Conservation (phyloP, 1,140 invertebrate genomes). For the Physella acuta region DNA sequence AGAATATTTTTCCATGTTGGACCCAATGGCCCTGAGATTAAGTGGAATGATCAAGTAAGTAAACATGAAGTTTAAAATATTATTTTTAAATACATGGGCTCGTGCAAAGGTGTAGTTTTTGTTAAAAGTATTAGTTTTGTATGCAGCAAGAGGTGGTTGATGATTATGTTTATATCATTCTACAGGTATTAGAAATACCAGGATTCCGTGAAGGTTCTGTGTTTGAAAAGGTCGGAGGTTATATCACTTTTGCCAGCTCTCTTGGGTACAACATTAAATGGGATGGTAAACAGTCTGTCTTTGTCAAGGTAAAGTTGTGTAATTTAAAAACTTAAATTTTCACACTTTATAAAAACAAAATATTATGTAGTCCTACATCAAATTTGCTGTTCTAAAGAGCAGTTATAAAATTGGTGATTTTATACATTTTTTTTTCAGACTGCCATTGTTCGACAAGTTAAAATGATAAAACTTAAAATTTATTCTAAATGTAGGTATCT, state of each 20-base stretch:
- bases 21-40: slow-evolving; percentile 8
- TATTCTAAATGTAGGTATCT: slow-evolving; percentile 65
- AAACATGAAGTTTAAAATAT: too few relatives aligned
- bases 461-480: slow-evolving; percentile 45
- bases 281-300: slow-evolving; percentile 62
- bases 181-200: slow-evolving; percentile 33
- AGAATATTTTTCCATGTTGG: slow-evolving; percentile 26
- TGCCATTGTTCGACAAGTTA: too few relatives aligned
- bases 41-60: slow-evolving; percentile 20
- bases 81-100: too few relatives aligned
- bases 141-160: too few relatives aligned
- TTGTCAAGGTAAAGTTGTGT: slow-evolving; percentile 61
- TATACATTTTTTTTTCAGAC: too few relatives aligned
- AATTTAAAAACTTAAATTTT: too few relatives aligned
- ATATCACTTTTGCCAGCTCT: slow-evolving; percentile 70
- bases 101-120: too few relatives aligned
- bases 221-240: slow-evolving; percentile 72
- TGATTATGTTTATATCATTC: background rate
- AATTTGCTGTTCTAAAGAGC: background rate
- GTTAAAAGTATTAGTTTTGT: background rate
- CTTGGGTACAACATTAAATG: slow-evolving; percentile 75
- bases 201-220: slow-evolving; percentile 66
- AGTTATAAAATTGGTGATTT: background rate
- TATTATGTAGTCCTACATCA: too few relatives aligned
- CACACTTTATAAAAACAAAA: too few relatives aligned